phyloP scores from a whole-genome alignment of 2,888 invertebrate genomes.

The Epinotia bilunana region DNA sequence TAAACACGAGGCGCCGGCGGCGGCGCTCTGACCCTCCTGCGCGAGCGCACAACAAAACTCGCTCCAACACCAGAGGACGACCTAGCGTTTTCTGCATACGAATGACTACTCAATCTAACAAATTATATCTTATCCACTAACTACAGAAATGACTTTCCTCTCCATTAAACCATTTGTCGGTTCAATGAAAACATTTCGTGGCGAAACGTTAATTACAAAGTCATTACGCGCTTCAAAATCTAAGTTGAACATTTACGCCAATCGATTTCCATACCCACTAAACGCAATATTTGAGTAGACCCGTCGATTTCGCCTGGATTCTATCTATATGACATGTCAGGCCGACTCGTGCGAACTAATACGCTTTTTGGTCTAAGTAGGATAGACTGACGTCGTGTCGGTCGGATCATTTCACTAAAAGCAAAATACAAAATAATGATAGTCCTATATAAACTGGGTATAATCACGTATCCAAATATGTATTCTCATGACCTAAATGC shows the following conservation, averaged over 20 bases:
- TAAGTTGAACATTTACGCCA: background rate
- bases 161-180: background rate
- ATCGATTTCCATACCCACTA: too few relatives aligned
- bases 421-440: too few relatives aligned
- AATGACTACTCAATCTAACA: background rate
- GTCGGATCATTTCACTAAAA: too few relatives aligned
- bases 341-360: too few relatives aligned
- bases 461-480: too few relatives aligned
- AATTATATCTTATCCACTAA: background rate
- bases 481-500: too few relatives aligned
- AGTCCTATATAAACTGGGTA: too few relatives aligned
- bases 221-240: background rate
- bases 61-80: conserved; percentile 7
- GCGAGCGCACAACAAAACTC: conserved; percentile 33
- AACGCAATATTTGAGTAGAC: too few relatives aligned
- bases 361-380: too few relatives aligned
- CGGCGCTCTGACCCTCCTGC: conserved; percentile 54
- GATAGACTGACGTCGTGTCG: too few relatives aligned
- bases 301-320: too few relatives aligned
- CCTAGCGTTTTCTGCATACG: conserved; percentile 4
- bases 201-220: background rate
- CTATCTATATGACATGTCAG: too few relatives aligned
- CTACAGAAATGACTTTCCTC: background rate
- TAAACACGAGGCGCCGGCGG: conserved; percentile 81
- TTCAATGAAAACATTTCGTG: background rate